These are phyloP conservation scores for Peucedramus taeniatus DNA, from an alignment of 2,113 vertebrate species.

Conservation along the genomic window DNA sequence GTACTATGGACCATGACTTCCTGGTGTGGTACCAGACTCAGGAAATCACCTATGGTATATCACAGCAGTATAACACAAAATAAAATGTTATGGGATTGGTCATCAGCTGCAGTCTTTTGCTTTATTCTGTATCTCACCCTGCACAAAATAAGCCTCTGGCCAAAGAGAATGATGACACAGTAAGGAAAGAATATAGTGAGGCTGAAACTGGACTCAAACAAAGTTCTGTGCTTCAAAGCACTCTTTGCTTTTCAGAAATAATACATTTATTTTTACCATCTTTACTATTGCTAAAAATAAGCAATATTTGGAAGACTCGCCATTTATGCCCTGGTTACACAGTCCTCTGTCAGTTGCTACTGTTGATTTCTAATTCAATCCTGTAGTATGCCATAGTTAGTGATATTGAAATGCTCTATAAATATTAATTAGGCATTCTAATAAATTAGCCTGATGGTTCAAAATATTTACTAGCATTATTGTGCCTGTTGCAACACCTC, in stretches of 20 bases:
- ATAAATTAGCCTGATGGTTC: neutral
- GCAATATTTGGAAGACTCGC: neutral
- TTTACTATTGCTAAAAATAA: neutral
- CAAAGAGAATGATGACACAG: neutral
- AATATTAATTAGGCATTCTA: neutral
- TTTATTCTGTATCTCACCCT: neutral
- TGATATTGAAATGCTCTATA: neutral
- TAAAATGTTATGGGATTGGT: neutral
- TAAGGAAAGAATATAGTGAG: neutral
- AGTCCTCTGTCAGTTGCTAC: neutral
- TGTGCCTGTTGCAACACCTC: neutral
- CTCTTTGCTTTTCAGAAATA: neutral
- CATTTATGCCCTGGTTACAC: neutral
- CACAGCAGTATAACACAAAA: neutral
- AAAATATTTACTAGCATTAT: neutral
- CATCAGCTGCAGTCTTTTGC: neutral
- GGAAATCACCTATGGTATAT: neutral
- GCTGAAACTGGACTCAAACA: neutral
- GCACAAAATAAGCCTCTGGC: neutral
- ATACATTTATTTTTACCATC: neutral
- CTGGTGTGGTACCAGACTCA: neutral
- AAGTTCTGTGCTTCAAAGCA: neutral
- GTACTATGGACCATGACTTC: neutral
- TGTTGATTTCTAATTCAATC: neutral
- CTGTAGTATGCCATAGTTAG: neutral